A percentile compares a stretch with the other conserved stretches of the same genome.
Evolutionary conservation across 2,888 invertebrate species (phyloP).

Genomic region (Hecatera dysodea): DNA sequence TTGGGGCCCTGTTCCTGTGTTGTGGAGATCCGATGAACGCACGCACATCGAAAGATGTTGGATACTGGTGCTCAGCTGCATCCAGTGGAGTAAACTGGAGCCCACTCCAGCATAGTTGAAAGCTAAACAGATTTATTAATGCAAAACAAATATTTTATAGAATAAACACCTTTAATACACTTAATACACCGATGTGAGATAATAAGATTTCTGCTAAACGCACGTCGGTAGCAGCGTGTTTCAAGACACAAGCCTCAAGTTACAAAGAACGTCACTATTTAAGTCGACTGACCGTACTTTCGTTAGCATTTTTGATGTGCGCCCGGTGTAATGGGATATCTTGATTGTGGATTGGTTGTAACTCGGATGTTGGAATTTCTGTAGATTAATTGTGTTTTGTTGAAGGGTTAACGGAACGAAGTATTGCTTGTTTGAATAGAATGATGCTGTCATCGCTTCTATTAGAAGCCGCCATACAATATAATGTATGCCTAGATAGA

Average conservation of each 20-base stretch:
- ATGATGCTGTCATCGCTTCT: conserved; percentile 2
- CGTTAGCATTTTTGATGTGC: conserved; percentile 47
- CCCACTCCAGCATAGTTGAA: no score
- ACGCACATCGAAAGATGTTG: no score
- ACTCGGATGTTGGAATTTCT: conserved; percentile 12
- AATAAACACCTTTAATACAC: no score
- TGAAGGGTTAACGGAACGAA: conserved; percentile 13
- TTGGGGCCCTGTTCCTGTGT: no score
- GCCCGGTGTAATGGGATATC: conserved; percentile 29
- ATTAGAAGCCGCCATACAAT: background rate
- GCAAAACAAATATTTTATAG: no score
- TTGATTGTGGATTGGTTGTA: conserved; percentile 47
- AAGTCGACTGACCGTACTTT: conserved; percentile 18
- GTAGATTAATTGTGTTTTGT: conserved; percentile 37
- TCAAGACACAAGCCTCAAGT: background rate
- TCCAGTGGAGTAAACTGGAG: no score
- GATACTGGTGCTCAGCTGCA: no score
- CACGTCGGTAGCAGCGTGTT: background rate
- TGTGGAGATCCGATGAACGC: no score
- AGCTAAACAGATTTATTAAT: no score
- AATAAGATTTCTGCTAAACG: background rate
- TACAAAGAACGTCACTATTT: conserved; percentile 2
- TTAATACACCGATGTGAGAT: background rate
- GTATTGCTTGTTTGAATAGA: conserved; percentile 6
- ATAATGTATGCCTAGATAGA: background rate